Evolutionary conservation across 2,113 vertebrate species (phyloP), one percentile per base, ranked within the genome.

Genomic region (Hylia prasina): DNA sequence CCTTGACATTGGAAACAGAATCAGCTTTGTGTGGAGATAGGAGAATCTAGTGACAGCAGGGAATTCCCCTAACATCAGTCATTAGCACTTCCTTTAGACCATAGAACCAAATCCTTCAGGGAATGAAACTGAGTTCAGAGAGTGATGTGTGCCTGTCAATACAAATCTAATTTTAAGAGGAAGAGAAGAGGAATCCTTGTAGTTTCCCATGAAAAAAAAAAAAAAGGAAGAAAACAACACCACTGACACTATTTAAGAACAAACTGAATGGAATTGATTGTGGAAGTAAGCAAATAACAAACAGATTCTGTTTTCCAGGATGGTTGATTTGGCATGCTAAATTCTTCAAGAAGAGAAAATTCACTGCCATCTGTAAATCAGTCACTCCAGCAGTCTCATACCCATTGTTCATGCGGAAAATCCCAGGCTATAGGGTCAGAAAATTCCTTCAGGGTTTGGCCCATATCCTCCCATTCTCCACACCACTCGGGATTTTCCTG

Each of bases 51-150:
- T 2, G 33, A 53, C 48, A 82, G 78, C 3, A 1, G 61, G 53
- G 40, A 92, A 80, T 77, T 80, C 31, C 30, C 48, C 40, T 77
- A 82, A 71, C n/a, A 16, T 82, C 13, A 11, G 39, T 72, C 94
- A 56, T 86, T 91, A 95, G 86, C 61, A 69, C n/a, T 82, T 92
- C 86, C 90, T 90, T 79, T 71, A 95, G 92, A 72, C 58, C 82
- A 63, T 9, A 89, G 60, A 94, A 86, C 73, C 56, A 91, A 96
- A 95, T 91, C 56, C 82, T 95, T 88, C 68, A 77, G 76, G 80
- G 79, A 58, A 37, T 78, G 51, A 96, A 96, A 96, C 15, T 37
- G 68, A 92, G 61, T 68, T 91, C 90, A 50, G 57, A 68, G 25
- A 23, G 51, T 50, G 88, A 63, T 76, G 33, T 85, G 76, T 70